Base-by-base conservation (phyloP, 1,140 invertebrate genomes). In the Aphaenogaster floridana region DNA sequence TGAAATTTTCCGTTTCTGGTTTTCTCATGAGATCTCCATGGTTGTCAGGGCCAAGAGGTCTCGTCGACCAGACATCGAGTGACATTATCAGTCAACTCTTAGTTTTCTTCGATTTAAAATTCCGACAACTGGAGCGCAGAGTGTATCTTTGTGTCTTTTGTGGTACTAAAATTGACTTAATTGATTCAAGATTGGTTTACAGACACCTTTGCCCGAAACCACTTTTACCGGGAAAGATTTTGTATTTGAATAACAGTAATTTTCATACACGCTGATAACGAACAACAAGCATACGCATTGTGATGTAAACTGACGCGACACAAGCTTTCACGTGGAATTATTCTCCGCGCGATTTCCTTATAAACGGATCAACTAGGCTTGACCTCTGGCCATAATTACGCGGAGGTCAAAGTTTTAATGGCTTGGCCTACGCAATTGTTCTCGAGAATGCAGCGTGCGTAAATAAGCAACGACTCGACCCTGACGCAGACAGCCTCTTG, bases 381-480 rank as follows among this genome's bases (percentile, higher is more conserved):
- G 77, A 89, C 84, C 89, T 76, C 57, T 68, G 74, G 61, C 17
- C 85, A 80, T 83, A 90, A 90, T 90, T 90, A 90, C 85, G 48
- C 85, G 76, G 86, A 87, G 89, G 88, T 90, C 88, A 61, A 72
- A 79, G 89, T 81, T 87, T 90, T 90, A 90, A 90, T 90, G 79
- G 66, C 66, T 42, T 79, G 81, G 84, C 88, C 88, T 89, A 90
- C 88, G 87, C 87, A 77, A 89, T 91, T 91, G 89, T 91, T 91
- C 84, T 48, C 83, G 72, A 87, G 76, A 64, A 89, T 88, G 80
- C 86, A 79, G 83, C 88, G 77, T 90, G 78, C 81, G 90, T 81
- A 89, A 89, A 86, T 91, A 88, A 83, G 88, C 86, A 88, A 90
- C 77, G 89, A 86, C 86, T 77, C 88, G 90, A 93, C 91, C 93